Conservation (phyloP, 2,888 invertebrate genomes). For the Tachina fera region DNA sequence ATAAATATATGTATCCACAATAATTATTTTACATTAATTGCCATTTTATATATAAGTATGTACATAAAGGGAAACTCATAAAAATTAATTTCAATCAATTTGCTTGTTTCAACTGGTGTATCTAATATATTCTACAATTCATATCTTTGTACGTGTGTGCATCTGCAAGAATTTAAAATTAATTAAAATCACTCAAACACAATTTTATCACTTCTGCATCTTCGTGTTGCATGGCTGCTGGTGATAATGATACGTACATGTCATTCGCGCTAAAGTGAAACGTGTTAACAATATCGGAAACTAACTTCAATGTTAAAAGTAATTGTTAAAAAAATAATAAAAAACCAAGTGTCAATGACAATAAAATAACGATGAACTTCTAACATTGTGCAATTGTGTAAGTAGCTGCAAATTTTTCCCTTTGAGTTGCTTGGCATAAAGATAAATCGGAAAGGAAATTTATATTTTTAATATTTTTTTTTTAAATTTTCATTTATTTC, state of each 20-base stretch:
- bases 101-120: neutral
- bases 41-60: neutral
- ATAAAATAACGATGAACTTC: constrained; percentile 23
- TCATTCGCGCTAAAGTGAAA: neutral
- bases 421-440: neutral
- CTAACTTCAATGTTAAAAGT: neutral
- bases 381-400: neutral
- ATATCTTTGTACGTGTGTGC: neutral
- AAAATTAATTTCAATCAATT: constrained; percentile 41
- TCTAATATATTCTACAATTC: neutral
- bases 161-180: constrained; percentile 39
- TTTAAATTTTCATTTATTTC: too few species aligned
- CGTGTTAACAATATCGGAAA: neutral
- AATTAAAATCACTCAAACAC: constrained; percentile 48
- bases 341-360: constrained; percentile 32
- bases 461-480: neutral
- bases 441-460: neutral
- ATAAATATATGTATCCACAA: neutral
- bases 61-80: constrained; percentile 11
- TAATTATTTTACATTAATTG: constrained; percentile 16
- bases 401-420: neutral
- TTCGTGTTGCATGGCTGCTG: neutral
- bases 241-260: constrained; percentile 20
- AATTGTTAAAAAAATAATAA: neutral
- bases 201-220: constrained; percentile 5